Conservation (phyloP, 2,888 invertebrate genomes). For the Caenorhabditis sp. region DNA sequence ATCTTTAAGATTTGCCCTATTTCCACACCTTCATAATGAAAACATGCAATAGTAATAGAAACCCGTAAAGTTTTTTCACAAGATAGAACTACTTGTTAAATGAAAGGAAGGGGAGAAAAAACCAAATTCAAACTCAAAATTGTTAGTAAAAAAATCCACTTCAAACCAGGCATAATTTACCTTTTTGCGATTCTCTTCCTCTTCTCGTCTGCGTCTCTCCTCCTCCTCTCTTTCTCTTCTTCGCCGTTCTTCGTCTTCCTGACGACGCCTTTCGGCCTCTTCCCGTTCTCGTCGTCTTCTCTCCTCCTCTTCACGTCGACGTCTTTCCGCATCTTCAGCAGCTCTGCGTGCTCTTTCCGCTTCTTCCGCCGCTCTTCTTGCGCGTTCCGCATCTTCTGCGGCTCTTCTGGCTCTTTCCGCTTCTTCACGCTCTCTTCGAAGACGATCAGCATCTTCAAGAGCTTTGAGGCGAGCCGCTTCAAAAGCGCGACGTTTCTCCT, state of each 20-base stretch:
- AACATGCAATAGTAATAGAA: too few species aligned
- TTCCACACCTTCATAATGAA: too few species aligned
- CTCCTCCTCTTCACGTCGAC: conserved; percentile 61
- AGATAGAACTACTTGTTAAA: too few species aligned
- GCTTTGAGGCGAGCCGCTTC: conserved; percentile 70
- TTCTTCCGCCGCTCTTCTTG: conserved; percentile 62
- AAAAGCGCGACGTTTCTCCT: conserved; percentile 69
- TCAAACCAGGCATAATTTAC: conserved; percentile 11
- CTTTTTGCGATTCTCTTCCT: conserved; percentile 43
- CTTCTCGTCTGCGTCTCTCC: conserved; percentile 36
- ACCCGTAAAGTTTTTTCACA: too few species aligned
- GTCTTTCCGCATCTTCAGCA: conserved; percentile 67
- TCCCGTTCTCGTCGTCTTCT: conserved; percentile 54
- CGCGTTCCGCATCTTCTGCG: conserved; percentile 65
- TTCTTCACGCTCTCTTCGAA: conserved; percentile 67
- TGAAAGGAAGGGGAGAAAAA: background rate
- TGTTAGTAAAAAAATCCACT: conserved; percentile 7
- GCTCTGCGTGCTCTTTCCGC: conserved; percentile 58
- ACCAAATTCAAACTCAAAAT: conserved; percentile 4
- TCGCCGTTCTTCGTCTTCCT: conserved; percentile 45
- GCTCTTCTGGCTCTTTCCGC: conserved; percentile 67
- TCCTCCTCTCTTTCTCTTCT: conserved; percentile 20
- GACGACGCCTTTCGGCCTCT: conserved; percentile 31
- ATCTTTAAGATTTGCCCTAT: too few species aligned
- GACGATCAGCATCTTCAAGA: conserved; percentile 69